Evolutionary conservation across 2,797 vertebrate genomes (phyloP).

Genomic region (Lycodopsis pacificus): DNA sequence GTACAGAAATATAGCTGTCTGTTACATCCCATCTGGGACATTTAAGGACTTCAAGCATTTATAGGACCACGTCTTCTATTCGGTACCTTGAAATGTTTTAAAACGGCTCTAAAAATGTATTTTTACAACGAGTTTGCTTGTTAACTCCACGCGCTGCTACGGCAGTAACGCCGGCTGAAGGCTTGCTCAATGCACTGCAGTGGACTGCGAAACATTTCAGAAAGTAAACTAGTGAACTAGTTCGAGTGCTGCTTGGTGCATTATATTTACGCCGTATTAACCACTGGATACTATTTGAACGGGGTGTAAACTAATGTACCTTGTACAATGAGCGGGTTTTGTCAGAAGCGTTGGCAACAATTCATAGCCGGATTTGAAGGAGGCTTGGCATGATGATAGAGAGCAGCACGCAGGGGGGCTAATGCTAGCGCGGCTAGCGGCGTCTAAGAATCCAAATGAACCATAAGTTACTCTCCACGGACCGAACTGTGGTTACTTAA

Average conservation of each 20-base stretch:
- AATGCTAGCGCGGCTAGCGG: constrained; percentile 47
- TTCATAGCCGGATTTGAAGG: neutral
- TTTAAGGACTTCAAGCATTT: rapidly evolving
- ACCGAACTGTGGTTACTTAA: neutral
- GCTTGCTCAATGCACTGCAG: neutral
- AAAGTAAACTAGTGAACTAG: neutral
- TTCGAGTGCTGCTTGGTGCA: neutral
- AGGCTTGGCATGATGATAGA: neutral
- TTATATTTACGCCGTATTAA: constrained; percentile 8
- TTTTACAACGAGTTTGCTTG: neutral
- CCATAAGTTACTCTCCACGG: neutral
- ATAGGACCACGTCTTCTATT: rapidly evolving
- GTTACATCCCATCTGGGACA: rapidly evolving
- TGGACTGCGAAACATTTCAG: neutral
- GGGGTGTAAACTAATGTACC: rapidly evolving
- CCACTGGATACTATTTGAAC: neutral
- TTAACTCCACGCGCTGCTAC: rapidly evolving
- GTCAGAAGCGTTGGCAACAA: neutral
- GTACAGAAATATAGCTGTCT: rapidly evolving
- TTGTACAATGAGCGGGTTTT: rapidly evolving
- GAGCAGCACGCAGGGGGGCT: constrained; percentile 3
- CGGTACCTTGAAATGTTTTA: rapidly evolving
- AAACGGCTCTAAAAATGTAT: rapidly evolving
- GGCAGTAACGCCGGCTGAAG: neutral
- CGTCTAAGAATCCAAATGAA: neutral